Evolutionary conservation across 1,140 invertebrate genomes (phyloP).

Genomic region (Drosophila parvula): DNA sequence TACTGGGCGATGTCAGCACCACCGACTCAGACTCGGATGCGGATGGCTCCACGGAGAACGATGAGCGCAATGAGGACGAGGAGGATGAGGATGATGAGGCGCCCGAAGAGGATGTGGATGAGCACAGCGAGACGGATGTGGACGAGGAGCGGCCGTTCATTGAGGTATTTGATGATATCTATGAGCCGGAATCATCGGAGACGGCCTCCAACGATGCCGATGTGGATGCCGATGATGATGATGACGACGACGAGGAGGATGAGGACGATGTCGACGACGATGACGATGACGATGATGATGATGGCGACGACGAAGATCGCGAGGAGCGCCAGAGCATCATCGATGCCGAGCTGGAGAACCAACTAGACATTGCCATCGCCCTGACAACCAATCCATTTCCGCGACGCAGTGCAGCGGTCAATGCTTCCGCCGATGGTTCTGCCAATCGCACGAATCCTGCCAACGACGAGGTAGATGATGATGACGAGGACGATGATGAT

Average conservation of each 20-base stretch:
- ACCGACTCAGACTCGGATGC: slow-evolving; percentile 80
- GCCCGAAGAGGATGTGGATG: slow-evolving; percentile 88
- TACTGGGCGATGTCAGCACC: slow-evolving; percentile 70
- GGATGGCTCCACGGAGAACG: slow-evolving; percentile 84
- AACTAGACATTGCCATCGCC: slow-evolving; percentile 60
- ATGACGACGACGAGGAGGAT: slow-evolving; percentile 67
- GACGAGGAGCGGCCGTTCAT: slow-evolving; percentile 83
- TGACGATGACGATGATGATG: slow-evolving; percentile 60
- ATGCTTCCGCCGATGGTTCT: slow-evolving; percentile 24
- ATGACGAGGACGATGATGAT: slow-evolving; percentile 30
- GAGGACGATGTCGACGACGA: slow-evolving; percentile 54
- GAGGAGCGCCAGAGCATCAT: slow-evolving; percentile 17
- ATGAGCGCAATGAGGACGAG: slow-evolving; percentile 83
- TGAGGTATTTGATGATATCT: slow-evolving; percentile 84
- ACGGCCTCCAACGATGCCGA: slow-evolving; percentile 82
- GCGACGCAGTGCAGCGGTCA: slow-evolving; percentile 66
- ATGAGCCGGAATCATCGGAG: slow-evolving; percentile 85
- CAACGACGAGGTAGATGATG: slow-evolving; percentile 27
- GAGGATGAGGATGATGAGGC: slow-evolving; percentile 83
- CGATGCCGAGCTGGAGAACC: slow-evolving; percentile 39
- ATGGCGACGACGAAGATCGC: slow-evolving; percentile 50
- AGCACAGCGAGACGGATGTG: slow-evolving; percentile 86
- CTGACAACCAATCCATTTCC: slow-evolving; percentile 58
- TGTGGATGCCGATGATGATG: slow-evolving; percentile 75
- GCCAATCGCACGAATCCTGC: slow-evolving; percentile 6